A percentile compares a stretch with the other conserved stretches of the same genome.
Evolutionary conservation across 2,888 invertebrate genomes (phyloP).

Genomic region (Campoplex nolae): DNA sequence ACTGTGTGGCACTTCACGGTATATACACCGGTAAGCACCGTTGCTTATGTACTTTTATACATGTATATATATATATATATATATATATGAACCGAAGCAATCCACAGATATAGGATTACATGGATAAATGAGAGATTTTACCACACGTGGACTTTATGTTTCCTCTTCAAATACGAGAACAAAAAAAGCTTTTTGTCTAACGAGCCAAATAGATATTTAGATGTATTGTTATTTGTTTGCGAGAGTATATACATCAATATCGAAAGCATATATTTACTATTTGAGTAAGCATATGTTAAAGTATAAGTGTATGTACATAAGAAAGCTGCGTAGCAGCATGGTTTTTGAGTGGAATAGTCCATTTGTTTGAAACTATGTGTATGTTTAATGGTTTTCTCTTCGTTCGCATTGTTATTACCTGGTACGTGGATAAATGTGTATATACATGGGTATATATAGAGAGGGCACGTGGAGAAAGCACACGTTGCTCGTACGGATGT

Average conservation of each 20-base stretch:
- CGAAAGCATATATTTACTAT: background rate
- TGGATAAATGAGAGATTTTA: constrained; percentile 5
- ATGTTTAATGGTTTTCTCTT: background rate
- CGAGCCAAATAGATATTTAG: background rate
- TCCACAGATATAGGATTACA: background rate
- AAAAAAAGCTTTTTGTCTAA: background rate
- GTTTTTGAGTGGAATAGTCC: constrained; percentile 12
- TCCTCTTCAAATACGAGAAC: background rate
- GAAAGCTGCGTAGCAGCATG: background rate
- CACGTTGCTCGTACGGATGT: constrained; percentile 14
- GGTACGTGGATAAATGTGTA: background rate
- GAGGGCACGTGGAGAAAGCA: background rate
- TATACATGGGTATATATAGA: background rate
- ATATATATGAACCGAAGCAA: background rate
- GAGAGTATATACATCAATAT: background rate
- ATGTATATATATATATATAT: background rate
- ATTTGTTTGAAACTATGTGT: constrained; percentile 26
- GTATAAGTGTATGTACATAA: constrained; percentile 22
- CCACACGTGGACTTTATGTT: background rate
- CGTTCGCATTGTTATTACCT: background rate
- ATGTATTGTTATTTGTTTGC: background rate
- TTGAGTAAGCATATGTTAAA: background rate
- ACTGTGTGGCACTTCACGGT: constrained; percentile 23
- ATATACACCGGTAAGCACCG: constrained; percentile 29
- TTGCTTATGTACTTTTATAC: background rate